Percentiles rank a stretch among this genome's conserved stretches.
phyloP scores from a whole-genome alignment of 2,888 invertebrate genomes.

The Drosophila mettleri region DNA sequence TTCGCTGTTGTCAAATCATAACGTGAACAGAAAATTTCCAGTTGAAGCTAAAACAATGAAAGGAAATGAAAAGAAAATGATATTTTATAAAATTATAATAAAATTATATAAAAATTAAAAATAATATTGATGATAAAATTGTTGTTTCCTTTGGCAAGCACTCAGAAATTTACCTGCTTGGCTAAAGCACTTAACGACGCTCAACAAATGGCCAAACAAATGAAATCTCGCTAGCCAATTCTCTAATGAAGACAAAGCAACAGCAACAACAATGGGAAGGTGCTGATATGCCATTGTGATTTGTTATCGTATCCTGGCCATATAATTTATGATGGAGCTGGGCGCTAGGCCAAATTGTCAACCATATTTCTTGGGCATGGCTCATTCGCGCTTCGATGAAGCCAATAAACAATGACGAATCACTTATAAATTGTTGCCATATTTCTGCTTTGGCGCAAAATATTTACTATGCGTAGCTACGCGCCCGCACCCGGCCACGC shows the following conservation, averaged over 20 bases:
- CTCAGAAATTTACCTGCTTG: background rate
- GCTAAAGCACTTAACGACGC: background rate
- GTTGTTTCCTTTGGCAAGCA: background rate
- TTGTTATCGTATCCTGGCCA: conserved; percentile 36
- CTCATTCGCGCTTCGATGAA: conserved; percentile 71
- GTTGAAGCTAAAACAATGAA: background rate
- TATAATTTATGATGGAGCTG: conserved; percentile 27
- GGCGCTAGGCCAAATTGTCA: conserved; percentile 57
- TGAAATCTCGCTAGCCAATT: conserved; percentile 36
- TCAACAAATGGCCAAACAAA: conserved; percentile 31
- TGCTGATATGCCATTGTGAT: conserved; percentile 39
- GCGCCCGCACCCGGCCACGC: background rate
- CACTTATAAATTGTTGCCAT: conserved; percentile 82
- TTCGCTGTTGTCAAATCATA: background rate
- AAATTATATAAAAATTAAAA: background rate
- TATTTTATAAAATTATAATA: background rate
- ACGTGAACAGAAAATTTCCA: background rate
- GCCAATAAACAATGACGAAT: conserved; percentile 83
- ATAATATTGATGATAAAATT: background rate
- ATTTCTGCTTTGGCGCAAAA: conserved; percentile 58
- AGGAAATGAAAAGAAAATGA: background rate
- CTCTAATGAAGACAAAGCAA: conserved; percentile 57
- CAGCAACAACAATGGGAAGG: conserved; percentile 1
- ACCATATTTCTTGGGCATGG: conserved; percentile 68
- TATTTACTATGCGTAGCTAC: conserved; percentile 36